These are phyloP conservation scores for Merodon equestris DNA, from an alignment of 2,888 invertebrate species.

Conservation along the genomic window DNA sequence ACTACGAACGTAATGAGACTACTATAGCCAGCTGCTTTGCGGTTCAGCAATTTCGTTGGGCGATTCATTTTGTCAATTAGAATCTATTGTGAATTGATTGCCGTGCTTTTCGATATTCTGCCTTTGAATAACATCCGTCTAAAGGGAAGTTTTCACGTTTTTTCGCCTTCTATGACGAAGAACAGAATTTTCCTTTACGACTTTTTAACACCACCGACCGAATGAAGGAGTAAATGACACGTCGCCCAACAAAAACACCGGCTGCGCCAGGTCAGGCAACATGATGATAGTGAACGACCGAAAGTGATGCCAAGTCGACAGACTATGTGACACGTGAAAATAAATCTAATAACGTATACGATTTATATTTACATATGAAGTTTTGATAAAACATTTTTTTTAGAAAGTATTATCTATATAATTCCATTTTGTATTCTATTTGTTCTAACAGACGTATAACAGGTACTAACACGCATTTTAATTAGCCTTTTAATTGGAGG, in stretches of 20 bases:
- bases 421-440: too few relatives aligned
- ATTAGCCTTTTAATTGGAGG: too few relatives aligned
- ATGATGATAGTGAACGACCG: background rate
- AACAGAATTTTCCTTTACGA: constrained; percentile 19
- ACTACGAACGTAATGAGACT: constrained; percentile 94
- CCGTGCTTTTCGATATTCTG: constrained; percentile 29
- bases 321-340: too few relatives aligned
- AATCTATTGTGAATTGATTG: constrained; percentile 24
- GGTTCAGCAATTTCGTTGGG: constrained; percentile 74
- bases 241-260: constrained; percentile 72
- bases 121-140: constrained; percentile 50
- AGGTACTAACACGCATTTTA: too few relatives aligned
- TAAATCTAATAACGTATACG: too few relatives aligned
- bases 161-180: constrained; percentile 35
- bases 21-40: constrained; percentile 77
- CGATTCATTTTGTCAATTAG: constrained; percentile 73
- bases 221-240: constrained; percentile 70
- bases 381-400: too few relatives aligned
- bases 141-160: constrained; percentile 46
- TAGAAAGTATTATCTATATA: too few relatives aligned
- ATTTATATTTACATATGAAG: too few relatives aligned
- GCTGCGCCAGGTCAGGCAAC: constrained; percentile 64
- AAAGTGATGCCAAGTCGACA: constrained; percentile 56
- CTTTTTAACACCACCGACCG: constrained; percentile 63
- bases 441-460: too few relatives aligned